These are phyloP conservation scores for Pollenia amentaria DNA, from an alignment of 2,888 invertebrate species.

Conservation along the genomic window DNA sequence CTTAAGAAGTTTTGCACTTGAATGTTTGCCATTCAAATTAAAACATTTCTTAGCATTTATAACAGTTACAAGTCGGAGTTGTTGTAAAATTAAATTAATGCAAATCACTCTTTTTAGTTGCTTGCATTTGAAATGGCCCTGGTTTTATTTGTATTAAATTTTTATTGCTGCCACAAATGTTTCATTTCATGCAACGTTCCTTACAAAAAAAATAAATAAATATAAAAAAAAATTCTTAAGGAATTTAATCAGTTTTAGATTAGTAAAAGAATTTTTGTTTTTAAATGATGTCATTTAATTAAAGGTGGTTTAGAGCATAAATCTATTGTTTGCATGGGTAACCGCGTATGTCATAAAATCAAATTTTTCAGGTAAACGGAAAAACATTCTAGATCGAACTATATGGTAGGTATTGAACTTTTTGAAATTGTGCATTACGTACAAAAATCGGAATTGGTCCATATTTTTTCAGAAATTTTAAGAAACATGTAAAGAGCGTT, in stretches of 20 bases:
- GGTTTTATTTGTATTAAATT: constrained; percentile 22
- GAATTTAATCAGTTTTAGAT: background rate
- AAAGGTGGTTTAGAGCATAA: too few relatives aligned
- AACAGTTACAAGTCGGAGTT: constrained; percentile 14
- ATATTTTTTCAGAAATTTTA: too few relatives aligned
- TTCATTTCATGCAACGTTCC: background rate
- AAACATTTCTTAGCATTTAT: constrained; percentile 33
- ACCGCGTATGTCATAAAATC: too few relatives aligned
- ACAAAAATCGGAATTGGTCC: too few relatives aligned
- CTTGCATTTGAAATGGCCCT: constrained; percentile 35
- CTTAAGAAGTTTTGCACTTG: constrained; percentile 15
- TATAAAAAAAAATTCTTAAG: background rate
- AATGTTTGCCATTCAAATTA: background rate
- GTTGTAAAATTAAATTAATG: constrained; percentile 46
- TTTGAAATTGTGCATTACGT: too few relatives aligned
- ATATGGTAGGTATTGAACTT: too few relatives aligned
- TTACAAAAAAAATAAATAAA: background rate
- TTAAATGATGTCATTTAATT: too few relatives aligned
- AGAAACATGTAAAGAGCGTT: too few relatives aligned
- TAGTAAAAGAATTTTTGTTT: too few relatives aligned
- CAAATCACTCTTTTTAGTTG: constrained; percentile 55
- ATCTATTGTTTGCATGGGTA: too few relatives aligned
- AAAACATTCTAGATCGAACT: too few relatives aligned
- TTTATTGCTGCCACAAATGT: background rate
- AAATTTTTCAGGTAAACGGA: too few relatives aligned